Evolutionary conservation across 2,113 vertebrate species (phyloP), one percentile per base, ranked within the genome.

Genomic region (Myrmophylax atrothorax): DNA sequence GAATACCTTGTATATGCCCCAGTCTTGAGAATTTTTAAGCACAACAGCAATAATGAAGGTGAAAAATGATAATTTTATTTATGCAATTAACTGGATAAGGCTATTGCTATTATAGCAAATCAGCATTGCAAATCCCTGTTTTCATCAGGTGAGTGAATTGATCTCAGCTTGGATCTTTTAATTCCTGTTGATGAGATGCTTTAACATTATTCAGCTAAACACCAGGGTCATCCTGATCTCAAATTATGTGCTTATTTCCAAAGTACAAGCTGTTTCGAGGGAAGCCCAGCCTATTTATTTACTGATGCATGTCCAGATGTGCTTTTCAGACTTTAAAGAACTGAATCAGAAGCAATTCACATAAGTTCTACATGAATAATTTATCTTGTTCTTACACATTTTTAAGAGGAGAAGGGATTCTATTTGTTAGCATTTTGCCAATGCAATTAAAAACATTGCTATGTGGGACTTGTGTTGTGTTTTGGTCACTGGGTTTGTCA

Each of bases 321-420:
- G 80, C 60, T 91, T 97, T 92, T 84, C 84, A 94, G 60, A 58
- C n/a, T 91, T 78, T 67, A 94, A 93, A 91, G 56, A 85, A 86
- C 59, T 68, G 77, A 93, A 92, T 96, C 83, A 93, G 77, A 97
- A 93, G 90, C 77, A 97, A 96, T 96, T 96, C 84, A 93, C 35
- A 64, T 35, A 87, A 96, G 84, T 93, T 56, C 20, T 52, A 59
- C 64, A 75, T 92, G 47, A 97, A 95, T 95, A 94, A 96, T 97
- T 94, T 93, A 94, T 93, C 55, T 67, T 79, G 35, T 64, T 87
- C 84, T 82, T 94, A 79, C 50, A 85, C 66, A 84, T 66, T 89
- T 84, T 78, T 89, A 85, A 81, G 52, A 58, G 37, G 31, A 91
- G 64, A 84, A 89, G 31, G 47, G 68, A 91, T 60, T 66, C 77